Evolutionary conservation across 2,113 vertebrate species (phyloP), one percentile per base, ranked within the genome.

Genomic region (Puntigrus tetrazona): DNA sequence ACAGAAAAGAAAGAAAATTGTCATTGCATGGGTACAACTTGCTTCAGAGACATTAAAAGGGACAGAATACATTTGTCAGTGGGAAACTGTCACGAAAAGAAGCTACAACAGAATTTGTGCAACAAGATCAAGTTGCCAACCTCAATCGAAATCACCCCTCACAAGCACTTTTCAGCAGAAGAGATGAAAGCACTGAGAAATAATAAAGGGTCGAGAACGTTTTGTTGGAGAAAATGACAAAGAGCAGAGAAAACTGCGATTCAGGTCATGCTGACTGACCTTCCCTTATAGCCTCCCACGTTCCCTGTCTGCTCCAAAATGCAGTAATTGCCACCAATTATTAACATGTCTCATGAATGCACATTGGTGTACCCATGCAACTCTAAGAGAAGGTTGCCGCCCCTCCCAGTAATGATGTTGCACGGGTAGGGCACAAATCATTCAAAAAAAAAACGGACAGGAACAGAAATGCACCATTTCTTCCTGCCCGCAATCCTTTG

Each of bases 271-370:
- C 31, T 25, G 83, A 75, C 78, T 75, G 50, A 77, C 78, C 25
- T n/a, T 36, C 50, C 63, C 74, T 31, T 27, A 78, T 45, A 10
- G 11, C 78, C 27, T 43, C 7, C 34, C 25, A 31, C 3, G 47
- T 74, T 81, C 57, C 3, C 14, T 45, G 36, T 78, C 81, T 47
- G 13, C 47, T 75, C 50, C 36, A 52, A 74, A 85, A 45, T 27
- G 22, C 63, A 20, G 25, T 87, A 83, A 86, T 86, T 83, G 59
- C 57, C 55, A 22, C 36, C 73, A 36, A 74, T 82, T 81, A 86
- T 89, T 87, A 82, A 78, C 70, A 84, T 45, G 81, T 84, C 82
- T 38, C 16, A 47, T 57, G 55, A 87, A 89, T 87, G 76, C 78
- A 78, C 84, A 82, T 84, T 41, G 43, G 22, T 52, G 43, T 82